Conservation (phyloP, 2,113 vertebrate genomes). For the Eretmochelys imbricata region DNA sequence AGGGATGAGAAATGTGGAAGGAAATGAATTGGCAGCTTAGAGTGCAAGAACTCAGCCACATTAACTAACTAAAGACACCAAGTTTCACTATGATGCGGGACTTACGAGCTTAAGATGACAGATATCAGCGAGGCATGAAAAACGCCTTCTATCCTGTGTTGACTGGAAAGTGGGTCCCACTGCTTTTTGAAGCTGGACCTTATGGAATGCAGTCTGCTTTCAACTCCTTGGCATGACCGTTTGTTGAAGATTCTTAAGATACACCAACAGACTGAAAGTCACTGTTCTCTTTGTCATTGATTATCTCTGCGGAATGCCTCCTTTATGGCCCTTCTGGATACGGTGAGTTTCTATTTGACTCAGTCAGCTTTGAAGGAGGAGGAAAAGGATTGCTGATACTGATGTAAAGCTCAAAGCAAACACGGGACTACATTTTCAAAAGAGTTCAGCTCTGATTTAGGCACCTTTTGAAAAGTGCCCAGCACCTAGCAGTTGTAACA, state of each 20-base stretch:
- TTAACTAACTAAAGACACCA: not conserved
- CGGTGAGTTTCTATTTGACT: constrained; percentile 27
- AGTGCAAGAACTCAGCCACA: not conserved
- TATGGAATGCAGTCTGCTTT: not conserved
- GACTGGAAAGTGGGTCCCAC: not conserved
- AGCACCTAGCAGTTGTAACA: not conserved
- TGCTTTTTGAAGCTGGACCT: not conserved
- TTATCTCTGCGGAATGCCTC: not conserved
- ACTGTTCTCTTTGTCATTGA: constrained; percentile 36
- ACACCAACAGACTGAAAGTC: not conserved
- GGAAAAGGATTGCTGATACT: constrained; percentile 15
- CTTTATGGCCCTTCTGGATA: not conserved
- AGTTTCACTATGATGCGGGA: not conserved
- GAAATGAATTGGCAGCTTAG: not conserved
- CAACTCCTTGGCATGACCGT: constrained; percentile 1
- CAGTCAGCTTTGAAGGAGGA: constrained; percentile 37
- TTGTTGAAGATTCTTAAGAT: not conserved
- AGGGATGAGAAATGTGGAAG: not conserved
- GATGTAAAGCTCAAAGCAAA: constrained; percentile 34
- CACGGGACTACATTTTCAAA: constrained; percentile 45
- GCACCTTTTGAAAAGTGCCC: not conserved
- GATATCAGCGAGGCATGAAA: not conserved
- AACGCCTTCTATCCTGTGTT: not conserved
- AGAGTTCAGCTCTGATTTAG: constrained; percentile 49
- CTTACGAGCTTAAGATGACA: not conserved